A percentile compares a stretch with the other conserved stretches of the same genome.
Evolutionary conservation across 1,140 invertebrate species (phyloP).

Genomic region (Penaeus indicus): DNA sequence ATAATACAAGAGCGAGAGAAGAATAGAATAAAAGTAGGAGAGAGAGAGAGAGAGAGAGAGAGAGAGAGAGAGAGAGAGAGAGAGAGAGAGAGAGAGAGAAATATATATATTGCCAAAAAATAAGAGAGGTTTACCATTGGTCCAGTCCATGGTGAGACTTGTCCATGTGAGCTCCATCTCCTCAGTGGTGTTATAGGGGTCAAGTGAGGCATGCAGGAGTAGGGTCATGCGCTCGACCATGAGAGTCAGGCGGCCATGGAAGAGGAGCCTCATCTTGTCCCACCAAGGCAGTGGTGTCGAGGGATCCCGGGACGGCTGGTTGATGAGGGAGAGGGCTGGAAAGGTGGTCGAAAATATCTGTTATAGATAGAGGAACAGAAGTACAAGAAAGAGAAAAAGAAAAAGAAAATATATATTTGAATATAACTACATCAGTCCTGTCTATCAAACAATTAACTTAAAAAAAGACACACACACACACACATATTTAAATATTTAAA

Average conservation of each 20-base stretch:
- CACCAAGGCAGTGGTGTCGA: conserved; percentile 94
- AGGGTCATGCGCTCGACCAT: conserved; percentile 86
- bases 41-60: background rate
- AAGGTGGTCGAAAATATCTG: conserved; percentile 2
- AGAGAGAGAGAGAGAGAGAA: background rate
- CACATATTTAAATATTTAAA: no score
- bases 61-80: background rate
- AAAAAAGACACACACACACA: no score
- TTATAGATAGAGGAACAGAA: conserved; percentile 39
- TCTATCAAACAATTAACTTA: no score
- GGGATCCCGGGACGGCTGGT: conserved; percentile 87
- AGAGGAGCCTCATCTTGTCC: conserved; percentile 94
- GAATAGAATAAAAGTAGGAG: no score
- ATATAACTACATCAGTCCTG: no score
- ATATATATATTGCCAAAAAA: background rate
- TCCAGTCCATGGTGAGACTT: conserved; percentile 93
- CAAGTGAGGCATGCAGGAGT: conserved; percentile 91
- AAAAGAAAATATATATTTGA: no score
- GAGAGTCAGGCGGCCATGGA: conserved; percentile 93
- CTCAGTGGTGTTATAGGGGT: conserved; percentile 99
- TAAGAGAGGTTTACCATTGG: conserved; percentile 78
- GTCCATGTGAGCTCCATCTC: conserved; percentile 98
- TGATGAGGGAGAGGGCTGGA: conserved; percentile 60
- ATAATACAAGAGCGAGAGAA: background rate
- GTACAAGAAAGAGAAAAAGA: no score